Base-by-base conservation (phyloP, 2,888 invertebrate genomes). In the Oasisia sp. region DNA sequence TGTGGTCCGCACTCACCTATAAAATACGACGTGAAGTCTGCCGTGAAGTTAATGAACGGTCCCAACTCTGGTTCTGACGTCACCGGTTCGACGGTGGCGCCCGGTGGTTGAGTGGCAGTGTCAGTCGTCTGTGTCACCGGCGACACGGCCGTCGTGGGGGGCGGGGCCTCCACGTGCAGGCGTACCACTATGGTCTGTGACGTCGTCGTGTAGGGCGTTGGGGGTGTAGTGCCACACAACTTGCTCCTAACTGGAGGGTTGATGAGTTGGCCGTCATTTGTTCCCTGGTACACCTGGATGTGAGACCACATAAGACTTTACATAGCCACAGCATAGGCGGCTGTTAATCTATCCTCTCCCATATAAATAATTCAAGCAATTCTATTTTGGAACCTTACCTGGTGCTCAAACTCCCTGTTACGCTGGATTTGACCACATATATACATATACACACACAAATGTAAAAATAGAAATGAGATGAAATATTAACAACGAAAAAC, bases 1-100 rank as follows among this genome's bases (percentile, higher is more conserved):
- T 7, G 14, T 74, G 74, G 74, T 74, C 74, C 74, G n/a, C 32
- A 92, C 92, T 56, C 91, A 93, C 93, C 93, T 45, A 90, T 38
- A 32, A 93, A 93, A 91, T 93, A 93, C 4, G 93, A 93, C 5
- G 93, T 93, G 92, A 93, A 93, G 58, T 93, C 93, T 2, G 92
- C 92, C 27, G 91, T 91, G 90, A 93, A 93, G 58, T 92, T 92
- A 32, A 93, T 56, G 38, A 89, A 91, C 19, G 93, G 93, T 74
- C 93, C 92, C 27, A 91, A 89, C n/a, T n/a, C 45, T 90, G 32
- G 90, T 90, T 12, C 50, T 91, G 14, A 7, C 32, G 90, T 56
- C 44, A 38, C 12, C 74, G 19, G 32, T 5, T 56, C 58, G 27
- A 0, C n/a, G 4, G 91, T 58, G 11, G 32, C 38, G 11, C 38